Evolutionary conservation across 2,888 invertebrate genomes (phyloP), one percentile per base, ranked within the genome.

Genomic region (Drosophila anomelani): DNA sequence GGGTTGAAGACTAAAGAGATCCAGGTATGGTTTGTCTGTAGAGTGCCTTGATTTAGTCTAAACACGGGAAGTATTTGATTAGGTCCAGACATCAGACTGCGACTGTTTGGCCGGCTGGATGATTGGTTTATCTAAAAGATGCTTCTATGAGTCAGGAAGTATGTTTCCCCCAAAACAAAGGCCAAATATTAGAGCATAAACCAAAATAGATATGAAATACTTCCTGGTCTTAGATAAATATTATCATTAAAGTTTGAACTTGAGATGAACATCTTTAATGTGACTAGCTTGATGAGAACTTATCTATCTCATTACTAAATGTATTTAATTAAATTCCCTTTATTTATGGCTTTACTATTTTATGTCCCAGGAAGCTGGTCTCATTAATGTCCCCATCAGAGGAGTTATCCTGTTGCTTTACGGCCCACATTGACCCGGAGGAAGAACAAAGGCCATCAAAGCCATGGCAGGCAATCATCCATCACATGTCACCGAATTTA

Each of bases 401-500:
- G 17, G 5, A 32, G 17, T 13, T 17, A 47, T 47, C 60, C 73
- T 66, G 75, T 54, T 44, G 58, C 44, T 73, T 75, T 49, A 75
- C 29, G 54, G 46, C 32, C 53, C 55, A 55, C 76, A 68, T 59
- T 58, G 54, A 46, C 51, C 41, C 46, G 47, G 36, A 32, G 43
- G 20, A 17, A 58, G 43, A 53, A 58, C 62, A 76, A 76, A 75
- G 54, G 36, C 54, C 54, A 32, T 39, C 44, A 32, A 10, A 15
- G 63, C 8, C 23, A 1, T 34, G 62, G 17, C 61, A 17, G 20
- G 51, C 57, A 56, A 54, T 43, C 63, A 72, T 78, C 74, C 76
- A 81, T 80, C 82, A 79, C 59, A 60, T 73, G 70, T 59, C 56
- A 61, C 46, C 47, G 43, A 67, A 67, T 66, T 32, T 59, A 67